A percentile compares a stretch with the other conserved stretches of the same genome.
Conservation (phyloP, 2,113 vertebrate genomes). For the Capreolus pygargus region DNA sequence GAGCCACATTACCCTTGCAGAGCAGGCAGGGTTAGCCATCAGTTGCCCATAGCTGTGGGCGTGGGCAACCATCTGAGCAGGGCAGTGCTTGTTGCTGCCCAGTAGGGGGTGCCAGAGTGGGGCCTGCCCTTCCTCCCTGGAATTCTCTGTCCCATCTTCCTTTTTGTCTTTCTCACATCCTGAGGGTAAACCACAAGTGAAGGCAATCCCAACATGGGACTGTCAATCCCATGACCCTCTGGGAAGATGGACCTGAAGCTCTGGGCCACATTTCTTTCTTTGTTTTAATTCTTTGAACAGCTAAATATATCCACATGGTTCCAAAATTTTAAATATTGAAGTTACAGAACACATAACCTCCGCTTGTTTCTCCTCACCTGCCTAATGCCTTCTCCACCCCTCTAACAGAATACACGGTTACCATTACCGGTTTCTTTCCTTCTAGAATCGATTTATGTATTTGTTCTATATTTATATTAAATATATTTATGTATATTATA, state of each 20-base stretch:
- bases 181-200: background rate
- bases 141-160: background rate
- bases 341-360: background rate
- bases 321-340: background rate
- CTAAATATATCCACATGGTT: background rate
- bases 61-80: rapidly evolving
- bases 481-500: background rate
- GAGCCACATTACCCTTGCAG: background rate
- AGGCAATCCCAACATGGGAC: background rate
- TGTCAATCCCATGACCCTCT: background rate
- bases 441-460: background rate
- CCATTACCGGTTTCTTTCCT: background rate
- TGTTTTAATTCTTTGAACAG: background rate
- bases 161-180: background rate
- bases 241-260: background rate
- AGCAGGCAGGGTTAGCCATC: background rate
- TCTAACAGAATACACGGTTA: background rate
- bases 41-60: background rate
- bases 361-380: background rate
- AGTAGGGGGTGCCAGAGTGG: background rate
- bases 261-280: background rate
- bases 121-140: background rate
- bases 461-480: background rate
- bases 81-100: background rate
- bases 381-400: background rate